Base-by-base conservation (phyloP, 1,140 invertebrate genomes). In the Sitophilus oryzae region DNA sequence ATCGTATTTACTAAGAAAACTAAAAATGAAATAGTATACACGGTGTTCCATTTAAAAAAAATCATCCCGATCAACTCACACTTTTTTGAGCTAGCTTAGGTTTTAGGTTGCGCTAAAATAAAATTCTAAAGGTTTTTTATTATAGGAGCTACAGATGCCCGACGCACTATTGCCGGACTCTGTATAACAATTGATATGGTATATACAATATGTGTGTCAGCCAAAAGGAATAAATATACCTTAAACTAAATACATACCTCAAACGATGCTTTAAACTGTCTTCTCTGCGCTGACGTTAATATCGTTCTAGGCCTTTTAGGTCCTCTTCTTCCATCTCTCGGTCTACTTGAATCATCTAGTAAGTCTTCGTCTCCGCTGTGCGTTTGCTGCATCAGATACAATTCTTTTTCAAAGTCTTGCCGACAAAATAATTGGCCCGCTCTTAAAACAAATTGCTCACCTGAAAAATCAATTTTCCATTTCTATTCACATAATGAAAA, bases 201-300 rank as follows among this genome's bases (percentile, higher is more conserved):
- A 18, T 20, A 11, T 22, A 1, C 10, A 10, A 22, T 44, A 1
- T 21, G 42, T 21, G 10, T 11, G n/a, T 21, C 1, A 21, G 21
- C 21, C 1, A 11, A 25, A 46, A 11, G 1, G 3, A 46, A 15
- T 44, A 11, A 16, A 46, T 8, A 30, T 46, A 11, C 25, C 6
- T 48, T 14, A 15, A 16, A 18, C 8, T 11, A 16, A 37, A 48
- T 11, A 16, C 18, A 25, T 36, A 57, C 55, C 80, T 98, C 96
- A 71, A 98, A 99, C 1, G 95, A 96, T 4, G 91, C 90, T 76
- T 98, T 98, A 73, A 99, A 98, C 62, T 97, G 95, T 59, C 94
- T 82, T 60, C 96, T 78, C 72, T 99, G 96, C 20, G 92, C 91
- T 16, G 95, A 97, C 2, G 95, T 98, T 0, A 98, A 78, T 52